Base-by-base conservation (phyloP, 2,888 invertebrate species). In the Metopia argyrocephala region DNA sequence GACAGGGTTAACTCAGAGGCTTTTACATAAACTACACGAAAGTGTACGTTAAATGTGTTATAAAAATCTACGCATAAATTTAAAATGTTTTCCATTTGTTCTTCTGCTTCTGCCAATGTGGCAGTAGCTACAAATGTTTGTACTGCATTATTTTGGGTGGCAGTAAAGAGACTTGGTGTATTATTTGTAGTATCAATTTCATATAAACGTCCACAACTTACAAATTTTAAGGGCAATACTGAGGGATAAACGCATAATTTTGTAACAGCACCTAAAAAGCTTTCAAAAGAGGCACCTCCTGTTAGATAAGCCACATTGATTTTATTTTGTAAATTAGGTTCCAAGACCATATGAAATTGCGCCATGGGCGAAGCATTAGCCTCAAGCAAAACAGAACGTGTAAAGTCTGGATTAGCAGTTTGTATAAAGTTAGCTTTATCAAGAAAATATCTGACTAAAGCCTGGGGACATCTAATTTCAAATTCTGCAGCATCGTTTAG, bases 331-430 rank as follows among this genome's bases (percentile, higher is more conserved):
- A 87, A 48, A 56, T 92, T 91, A 12, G 92, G 89, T 64, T 93
- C 92, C 56, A 92, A 91, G 74, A 92, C 92, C 46, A 95, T 86
- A 68, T 94, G 92, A 84, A 94, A 94, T 9, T 92, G 91, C n/a
- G 90, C 86, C 45, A 91, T 85, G 84, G 93, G 91, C 2, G 92
- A 91, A 52, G 93, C 94, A 93, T 61, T 95, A 1, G 86, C 96
- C 91, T 97, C 96, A 5, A 95, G 91, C 3, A 96, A 91, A 2
- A 95, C 90, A 86, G 94, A 95, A 71, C 94, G 93, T 5, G 93
- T 92, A 90, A 96, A 96, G 90, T 96, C 96, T 0, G 96, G 92
- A 88, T 95, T 96, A 0, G 94, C 93, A 85, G 95, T 93, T 85
- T 93, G 93, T 0, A 92, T 87, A 86, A 93, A 95, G n/a, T 92